Conservation (phyloP, 2,797 vertebrate species). For the Microchirus variegatus region DNA sequence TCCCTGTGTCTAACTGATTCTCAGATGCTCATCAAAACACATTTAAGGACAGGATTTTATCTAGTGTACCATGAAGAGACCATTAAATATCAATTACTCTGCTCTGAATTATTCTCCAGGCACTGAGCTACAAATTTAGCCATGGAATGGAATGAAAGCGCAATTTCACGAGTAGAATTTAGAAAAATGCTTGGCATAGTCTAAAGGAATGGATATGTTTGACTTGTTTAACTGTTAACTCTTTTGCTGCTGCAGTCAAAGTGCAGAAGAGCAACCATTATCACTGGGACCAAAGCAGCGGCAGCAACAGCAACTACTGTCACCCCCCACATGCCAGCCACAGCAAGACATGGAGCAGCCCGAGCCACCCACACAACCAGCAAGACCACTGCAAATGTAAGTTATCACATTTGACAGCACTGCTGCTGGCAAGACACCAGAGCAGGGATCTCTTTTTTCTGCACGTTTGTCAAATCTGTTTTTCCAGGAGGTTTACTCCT, state of each 20-base stretch:
- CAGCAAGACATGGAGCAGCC: constrained; percentile 90
- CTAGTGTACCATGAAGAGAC: constrained; percentile 52
- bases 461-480: constrained; percentile 42
- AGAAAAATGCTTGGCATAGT: neutral
- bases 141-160: constrained; percentile 30
- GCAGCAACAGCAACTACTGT: constrained; percentile 84
- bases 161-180: constrained; percentile 53
- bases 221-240: constrained; percentile 30
- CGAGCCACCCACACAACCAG: constrained; percentile 84
- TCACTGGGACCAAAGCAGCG: constrained; percentile 90
- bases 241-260: constrained; percentile 83
- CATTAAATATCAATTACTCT: constrained; percentile 74
- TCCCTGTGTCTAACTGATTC: constrained; percentile 34
- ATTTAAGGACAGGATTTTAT: constrained; percentile 63
- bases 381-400: constrained; percentile 94
- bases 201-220: neutral
- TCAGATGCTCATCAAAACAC: constrained; percentile 48
- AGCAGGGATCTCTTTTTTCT: constrained; percentile 47
- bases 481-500: constrained; percentile 25
- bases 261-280: constrained; percentile 92
- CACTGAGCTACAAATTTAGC: constrained; percentile 60
- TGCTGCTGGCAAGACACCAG: constrained; percentile 63
- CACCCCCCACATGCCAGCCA: constrained; percentile 87
- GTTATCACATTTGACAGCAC: constrained; percentile 71
- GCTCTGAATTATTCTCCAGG: constrained; percentile 50